A percentile compares a stretch with the other conserved stretches of the same genome.
phyloP scores from a whole-genome alignment of 2,113 vertebrate species.

The Ginglymostoma cirratum region DNA sequence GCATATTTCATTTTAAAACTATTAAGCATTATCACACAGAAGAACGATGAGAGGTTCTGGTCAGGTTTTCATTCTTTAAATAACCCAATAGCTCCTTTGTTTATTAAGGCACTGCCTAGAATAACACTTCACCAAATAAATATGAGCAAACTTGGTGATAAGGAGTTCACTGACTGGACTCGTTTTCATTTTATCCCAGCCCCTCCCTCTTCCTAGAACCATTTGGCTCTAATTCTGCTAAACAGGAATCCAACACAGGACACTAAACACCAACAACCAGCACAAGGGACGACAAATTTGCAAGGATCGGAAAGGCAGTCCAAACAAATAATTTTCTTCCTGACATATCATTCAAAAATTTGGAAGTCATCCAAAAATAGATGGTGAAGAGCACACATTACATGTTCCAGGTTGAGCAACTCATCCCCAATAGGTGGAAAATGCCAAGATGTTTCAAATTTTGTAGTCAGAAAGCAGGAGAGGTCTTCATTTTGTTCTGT shows the following conservation, averaged over 20 bases:
- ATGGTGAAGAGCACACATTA: not conserved
- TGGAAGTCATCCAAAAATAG: not conserved
- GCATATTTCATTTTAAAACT: not conserved
- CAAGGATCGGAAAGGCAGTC: not conserved
- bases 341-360: not conserved
- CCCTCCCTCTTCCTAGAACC: not conserved
- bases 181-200: not conserved
- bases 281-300: not conserved
- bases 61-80: not conserved
- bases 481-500: not conserved
- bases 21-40: not conserved
- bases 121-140: not conserved
- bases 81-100: not conserved
- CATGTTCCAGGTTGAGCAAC: not conserved
- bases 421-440: not conserved
- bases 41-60: not conserved
- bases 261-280: not conserved
- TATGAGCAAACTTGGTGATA: not conserved
- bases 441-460: not conserved
- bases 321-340: not conserved
- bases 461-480: not conserved
- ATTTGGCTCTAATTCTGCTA: not conserved
- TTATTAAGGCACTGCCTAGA: not conserved
- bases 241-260: not conserved
- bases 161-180: not conserved